A percentile compares a stretch with the other conserved stretches of the same genome.
phyloP scores from a whole-genome alignment of 2,113 vertebrate species.

The Trematocara stigmaticum region DNA sequence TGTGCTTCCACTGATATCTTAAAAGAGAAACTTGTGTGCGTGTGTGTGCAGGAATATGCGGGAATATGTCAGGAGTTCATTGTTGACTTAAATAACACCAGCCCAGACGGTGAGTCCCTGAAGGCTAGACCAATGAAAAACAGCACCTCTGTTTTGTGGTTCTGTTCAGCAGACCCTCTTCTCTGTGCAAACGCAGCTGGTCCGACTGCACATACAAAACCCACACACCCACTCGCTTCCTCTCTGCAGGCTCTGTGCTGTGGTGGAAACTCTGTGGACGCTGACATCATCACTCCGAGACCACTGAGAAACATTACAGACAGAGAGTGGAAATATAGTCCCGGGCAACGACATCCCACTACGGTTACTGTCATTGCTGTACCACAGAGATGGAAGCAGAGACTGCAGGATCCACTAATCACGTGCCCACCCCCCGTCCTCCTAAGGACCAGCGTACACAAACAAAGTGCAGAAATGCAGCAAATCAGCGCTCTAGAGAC shows the following conservation, averaged over 20 bases:
- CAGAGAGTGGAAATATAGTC: conserved; percentile 1
- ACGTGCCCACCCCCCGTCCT: background rate
- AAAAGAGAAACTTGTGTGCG: background rate
- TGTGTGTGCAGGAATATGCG: background rate
- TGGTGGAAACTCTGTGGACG: conserved; percentile 42
- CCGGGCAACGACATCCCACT: background rate
- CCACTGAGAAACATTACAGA: conserved; percentile 13
- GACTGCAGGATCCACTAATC: background rate
- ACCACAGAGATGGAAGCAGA: background rate
- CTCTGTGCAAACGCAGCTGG: conserved; percentile 28
- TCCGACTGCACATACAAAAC: background rate
- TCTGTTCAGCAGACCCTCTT: conserved; percentile 1
- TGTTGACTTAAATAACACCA: conserved; percentile 46
- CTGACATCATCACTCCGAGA: conserved; percentile 51
- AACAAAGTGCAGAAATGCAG: background rate
- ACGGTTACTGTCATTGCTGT: background rate
- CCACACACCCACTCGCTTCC: background rate
- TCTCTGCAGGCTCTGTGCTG: conserved; percentile 12
- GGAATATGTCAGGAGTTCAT: background rate
- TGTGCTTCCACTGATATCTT: background rate
- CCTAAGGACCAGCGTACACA: background rate
- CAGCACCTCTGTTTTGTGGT: conserved; percentile 42
- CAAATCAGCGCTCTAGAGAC: background rate
- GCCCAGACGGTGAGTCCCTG: conserved; percentile 46
- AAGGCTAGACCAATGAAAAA: conserved; percentile 33